Evolutionary conservation across 2,113 vertebrate species (phyloP), one percentile per base, ranked within the genome.

Genomic region (Pseudopipra pipra): DNA sequence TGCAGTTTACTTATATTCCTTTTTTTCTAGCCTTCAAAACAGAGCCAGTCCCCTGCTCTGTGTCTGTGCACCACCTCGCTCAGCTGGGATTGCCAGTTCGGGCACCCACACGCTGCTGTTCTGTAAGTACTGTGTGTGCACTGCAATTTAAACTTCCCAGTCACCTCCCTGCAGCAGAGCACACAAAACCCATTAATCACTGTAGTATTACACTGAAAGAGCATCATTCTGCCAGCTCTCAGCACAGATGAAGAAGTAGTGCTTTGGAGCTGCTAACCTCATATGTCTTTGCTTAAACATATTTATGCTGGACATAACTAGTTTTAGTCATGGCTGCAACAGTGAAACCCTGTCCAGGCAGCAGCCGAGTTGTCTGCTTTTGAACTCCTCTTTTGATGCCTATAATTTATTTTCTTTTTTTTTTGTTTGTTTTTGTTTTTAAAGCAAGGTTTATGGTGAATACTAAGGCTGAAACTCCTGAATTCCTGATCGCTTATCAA

Each of bases 401-500:
- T 66, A 1, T 22, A 39, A 43, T 56, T 80, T 15, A 37, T 41
- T 54, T 71, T 33, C 5, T 63, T 1, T 82, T 81, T 44, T 61
- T 44, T 49, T 16, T n/a, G n/a, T n/a, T n/a, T n/a, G n/a, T n/a
- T 56, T 33, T 20, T 31, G 33, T 52, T 16, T 51, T 72, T 4
- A 24, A 41, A 80, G 62, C 17, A 76, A 21, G 30, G 15, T 23
- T 89, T 25, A 55, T 6, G 1, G n/a, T 2, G 2, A 66, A 35
- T 25, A 7, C 47, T 28, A 22, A 63, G 65, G 55, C 46, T 37
- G 11, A 51, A 90, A 33, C 47, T 91, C 30, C 65, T 10, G 23
- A 67, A 24, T 11, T 55, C 14, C 28, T 8, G 22, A 24, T 84
- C 14, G 5, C 9, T 68, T 49, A 30, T 0, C 0, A 4, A 24